These are phyloP conservation scores for Phalacrocorax pelagicus DNA, from an alignment of 2,113 vertebrate genomes.

Conservation along the genomic window DNA sequence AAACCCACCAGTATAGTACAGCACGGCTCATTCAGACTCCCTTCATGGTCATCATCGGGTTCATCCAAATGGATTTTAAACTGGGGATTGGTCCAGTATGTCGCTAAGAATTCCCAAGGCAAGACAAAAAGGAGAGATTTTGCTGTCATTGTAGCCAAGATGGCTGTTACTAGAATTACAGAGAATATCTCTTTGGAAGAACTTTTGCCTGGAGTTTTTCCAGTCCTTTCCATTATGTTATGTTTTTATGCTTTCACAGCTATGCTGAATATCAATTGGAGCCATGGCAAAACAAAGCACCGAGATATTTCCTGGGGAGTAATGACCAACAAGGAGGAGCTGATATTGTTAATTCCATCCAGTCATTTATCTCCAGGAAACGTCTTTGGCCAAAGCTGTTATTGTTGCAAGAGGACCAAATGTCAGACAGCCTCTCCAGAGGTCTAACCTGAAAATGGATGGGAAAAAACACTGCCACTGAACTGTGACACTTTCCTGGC, in stretches of 20 bases:
- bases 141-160: not conserved
- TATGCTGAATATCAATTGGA: not conserved
- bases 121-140: not conserved
- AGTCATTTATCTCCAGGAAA: conserved; percentile 1
- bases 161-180: not conserved
- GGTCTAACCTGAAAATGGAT: conserved; percentile 17
- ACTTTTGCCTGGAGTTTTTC: not conserved
- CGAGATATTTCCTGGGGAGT: not conserved
- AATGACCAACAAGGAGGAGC: not conserved
- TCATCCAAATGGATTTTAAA: conserved; percentile 81
- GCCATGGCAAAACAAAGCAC: not conserved
- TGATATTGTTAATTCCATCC: not conserved
- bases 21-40: conserved; percentile 63
- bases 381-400: not conserved
- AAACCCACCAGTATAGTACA: conserved; percentile 83
- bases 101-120: conserved; percentile 51
- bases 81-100: conserved; percentile 87
- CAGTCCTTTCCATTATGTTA: not conserved
- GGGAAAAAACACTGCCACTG: not conserved
- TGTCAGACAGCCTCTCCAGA: conserved; percentile 1
- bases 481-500: not conserved
- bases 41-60: conserved; percentile 79
- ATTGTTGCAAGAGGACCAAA: not conserved
- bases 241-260: not conserved
- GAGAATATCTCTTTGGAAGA: not conserved